Conservation (phyloP, 2,888 invertebrate genomes). For the Athalia circularis region DNA sequence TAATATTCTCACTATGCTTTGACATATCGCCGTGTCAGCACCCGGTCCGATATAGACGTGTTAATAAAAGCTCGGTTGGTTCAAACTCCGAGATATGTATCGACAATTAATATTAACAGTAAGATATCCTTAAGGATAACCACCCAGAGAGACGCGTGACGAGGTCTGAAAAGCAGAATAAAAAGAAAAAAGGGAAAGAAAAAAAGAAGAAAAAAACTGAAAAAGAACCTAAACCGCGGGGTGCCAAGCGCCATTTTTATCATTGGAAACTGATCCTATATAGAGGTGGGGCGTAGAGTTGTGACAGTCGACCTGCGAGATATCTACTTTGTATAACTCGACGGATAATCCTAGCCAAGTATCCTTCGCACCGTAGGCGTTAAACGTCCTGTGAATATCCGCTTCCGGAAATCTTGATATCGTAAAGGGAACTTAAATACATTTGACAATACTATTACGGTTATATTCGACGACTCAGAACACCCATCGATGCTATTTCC, state of each 20-base stretch:
- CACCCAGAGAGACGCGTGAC: constrained; percentile 52
- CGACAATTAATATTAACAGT: constrained; percentile 59
- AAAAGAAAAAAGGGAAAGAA: not conserved
- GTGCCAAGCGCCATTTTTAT: constrained; percentile 39
- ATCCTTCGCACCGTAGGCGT: not conserved
- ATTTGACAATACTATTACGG: too few relatives aligned
- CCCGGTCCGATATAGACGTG: constrained; percentile 53
- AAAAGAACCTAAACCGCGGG: constrained; percentile 13
- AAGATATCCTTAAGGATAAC: constrained; percentile 55
- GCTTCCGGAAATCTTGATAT: constrained; percentile 22
- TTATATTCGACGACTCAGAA: not conserved
- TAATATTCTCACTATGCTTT: constrained; percentile 64
- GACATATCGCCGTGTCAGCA: constrained; percentile 61
- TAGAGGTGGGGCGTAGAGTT: constrained; percentile 21
- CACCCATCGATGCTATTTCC: not conserved
- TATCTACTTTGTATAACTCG: constrained; percentile 37
- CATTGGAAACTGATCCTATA: constrained; percentile 22
- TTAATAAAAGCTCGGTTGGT: constrained; percentile 53
- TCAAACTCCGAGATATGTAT: constrained; percentile 55
- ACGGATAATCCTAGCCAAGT: constrained; percentile 33
- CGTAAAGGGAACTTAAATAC: not conserved
- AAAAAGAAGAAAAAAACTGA: too few relatives aligned
- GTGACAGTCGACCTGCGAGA: not conserved
- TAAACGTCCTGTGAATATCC: not conserved
- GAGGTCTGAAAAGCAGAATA: not conserved